A percentile compares a stretch with the other conserved stretches of the same genome.
Evolutionary conservation across 2,113 vertebrate genomes (phyloP).

Genomic region (Piaya cayana): DNA sequence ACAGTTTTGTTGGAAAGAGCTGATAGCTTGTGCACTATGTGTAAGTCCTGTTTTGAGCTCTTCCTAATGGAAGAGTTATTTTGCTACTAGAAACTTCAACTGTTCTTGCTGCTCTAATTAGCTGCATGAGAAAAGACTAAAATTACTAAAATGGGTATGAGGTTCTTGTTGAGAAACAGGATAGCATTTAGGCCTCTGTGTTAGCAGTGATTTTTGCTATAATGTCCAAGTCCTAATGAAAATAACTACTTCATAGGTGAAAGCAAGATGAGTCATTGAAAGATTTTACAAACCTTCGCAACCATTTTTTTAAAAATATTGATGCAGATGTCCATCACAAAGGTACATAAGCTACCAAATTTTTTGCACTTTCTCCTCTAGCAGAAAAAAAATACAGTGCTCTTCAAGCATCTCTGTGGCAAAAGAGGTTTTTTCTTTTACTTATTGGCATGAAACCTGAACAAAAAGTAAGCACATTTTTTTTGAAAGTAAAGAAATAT

Average conservation of each 20-base stretch:
- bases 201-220: background rate
- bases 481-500: background rate
- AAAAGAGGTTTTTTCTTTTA: background rate
- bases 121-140: background rate
- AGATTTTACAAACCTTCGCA: background rate
- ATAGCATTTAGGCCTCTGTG: background rate
- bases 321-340: background rate
- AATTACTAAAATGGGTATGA: background rate
- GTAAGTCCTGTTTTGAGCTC: background rate
- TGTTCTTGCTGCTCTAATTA: background rate
- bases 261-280: background rate
- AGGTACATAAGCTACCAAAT: background rate
- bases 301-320: background rate
- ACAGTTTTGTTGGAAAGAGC: background rate
- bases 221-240: background rate
- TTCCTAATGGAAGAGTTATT: background rate
- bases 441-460: background rate
- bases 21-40: background rate
- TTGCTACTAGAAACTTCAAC: background rate
- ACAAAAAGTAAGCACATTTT: background rate
- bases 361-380: background rate
- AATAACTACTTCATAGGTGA: background rate
- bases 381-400: background rate
- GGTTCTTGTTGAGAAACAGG: background rate
- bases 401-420: background rate